A percentile compares a stretch with the other conserved stretches of the same genome.
phyloP scores from a whole-genome alignment of 2,113 vertebrate genomes.

The Sterrhoptilus dennistouni region DNA sequence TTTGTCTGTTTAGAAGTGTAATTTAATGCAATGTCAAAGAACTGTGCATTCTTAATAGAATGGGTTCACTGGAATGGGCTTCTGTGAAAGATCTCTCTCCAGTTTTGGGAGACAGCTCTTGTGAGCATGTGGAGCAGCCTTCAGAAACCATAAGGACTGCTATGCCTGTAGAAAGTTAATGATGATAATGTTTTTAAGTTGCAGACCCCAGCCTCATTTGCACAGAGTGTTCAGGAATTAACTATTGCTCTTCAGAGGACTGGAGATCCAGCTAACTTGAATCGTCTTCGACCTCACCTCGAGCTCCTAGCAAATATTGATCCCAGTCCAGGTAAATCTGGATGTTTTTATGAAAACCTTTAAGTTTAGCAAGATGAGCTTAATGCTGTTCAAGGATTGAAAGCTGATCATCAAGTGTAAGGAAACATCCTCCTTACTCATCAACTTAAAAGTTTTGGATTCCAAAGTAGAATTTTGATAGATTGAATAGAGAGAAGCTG shows the following conservation, averaged over 20 bases:
- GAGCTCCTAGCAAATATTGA: conserved; percentile 97
- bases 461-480: not conserved
- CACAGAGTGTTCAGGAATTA: conserved; percentile 97
- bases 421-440: not conserved
- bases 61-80: not conserved
- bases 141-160: not conserved
- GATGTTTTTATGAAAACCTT: not conserved
- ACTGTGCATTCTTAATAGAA: not conserved
- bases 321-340: conserved; percentile 90
- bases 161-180: conserved; percentile 65
- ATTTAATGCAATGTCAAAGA: not conserved
- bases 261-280: conserved; percentile 96
- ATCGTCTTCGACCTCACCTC: conserved; percentile 92
- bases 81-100: not conserved
- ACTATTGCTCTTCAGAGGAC: conserved; percentile 97
- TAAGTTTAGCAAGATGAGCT: not conserved
- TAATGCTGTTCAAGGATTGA: not conserved
- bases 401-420: not conserved
- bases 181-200: conserved; percentile 78
- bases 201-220: conserved; percentile 98
- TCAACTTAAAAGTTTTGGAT: not conserved
- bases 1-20: not conserved
- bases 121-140: not conserved
- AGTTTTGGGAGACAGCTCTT: not conserved
- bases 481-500: not conserved